Base-by-base conservation (phyloP, 2,113 vertebrate genomes). In the Podocnemis expansa region DNA sequence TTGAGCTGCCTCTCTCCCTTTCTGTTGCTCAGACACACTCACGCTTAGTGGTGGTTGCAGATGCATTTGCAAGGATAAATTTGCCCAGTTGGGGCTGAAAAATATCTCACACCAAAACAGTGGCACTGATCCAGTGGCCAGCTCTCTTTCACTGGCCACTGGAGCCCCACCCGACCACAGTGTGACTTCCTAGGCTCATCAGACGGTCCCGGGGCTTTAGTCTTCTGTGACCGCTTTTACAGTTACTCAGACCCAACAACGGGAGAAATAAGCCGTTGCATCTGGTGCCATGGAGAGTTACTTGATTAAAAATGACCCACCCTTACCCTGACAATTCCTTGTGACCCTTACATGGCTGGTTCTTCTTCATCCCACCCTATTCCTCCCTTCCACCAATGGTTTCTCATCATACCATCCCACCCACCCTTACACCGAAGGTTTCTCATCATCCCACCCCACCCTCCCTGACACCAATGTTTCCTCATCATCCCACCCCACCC, bases 1-100 rank as follows among this genome's bases (percentile, higher is more conserved):
- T 55, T 63, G 21, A 31, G 5, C 31, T 22, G 78, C 22, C 0
- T 0, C 2, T 0, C 3, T 6, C 34, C 5, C 11, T 45, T 29
- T 29, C 73, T 25, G 41, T 76, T 45, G 38, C 13, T 25, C 73
- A 14, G 25, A 45, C 73, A 10, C 70, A 73, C 8, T 73, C n/a
- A 43, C 22, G 10, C 70, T 12, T 7, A 29, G 29, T 29, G 56
- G 51, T 3, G 16, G 14, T 52, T 16, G 51, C 21, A 49, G 25
- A 13, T 41, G 34, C 8, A 7, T 0, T n/a, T 21, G 43, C 51
- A 80, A 78, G 51, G n/a, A 29, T 51, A 51, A 45, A 8, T 4
- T 24, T 86, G 21, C 58, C 82, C 7, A 4, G 19, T 2, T 0
- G 10, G 25, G 25, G 54, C 10, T 12, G 41, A 73, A 8, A 8